Conservation (phyloP, 2,797 vertebrate genomes). For the Falco rusticolus region DNA sequence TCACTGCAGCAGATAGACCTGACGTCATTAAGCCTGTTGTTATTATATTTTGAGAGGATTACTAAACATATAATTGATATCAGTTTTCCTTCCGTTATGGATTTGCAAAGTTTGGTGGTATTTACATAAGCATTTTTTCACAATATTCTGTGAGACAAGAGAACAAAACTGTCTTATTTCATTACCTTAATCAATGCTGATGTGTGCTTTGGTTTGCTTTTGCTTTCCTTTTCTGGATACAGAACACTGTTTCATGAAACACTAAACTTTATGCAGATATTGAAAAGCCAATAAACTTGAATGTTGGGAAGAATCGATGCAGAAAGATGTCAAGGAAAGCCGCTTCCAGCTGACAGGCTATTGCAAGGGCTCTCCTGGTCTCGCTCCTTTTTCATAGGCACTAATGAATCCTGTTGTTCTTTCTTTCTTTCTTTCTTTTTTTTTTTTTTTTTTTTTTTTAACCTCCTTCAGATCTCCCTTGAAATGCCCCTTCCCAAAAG, state of each 20-base stretch:
- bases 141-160: neutral
- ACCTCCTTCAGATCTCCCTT: neutral
- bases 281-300: neutral
- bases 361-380: neutral
- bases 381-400: neutral
- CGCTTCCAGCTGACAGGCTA: neutral
- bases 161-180: neutral
- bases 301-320: neutral
- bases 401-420: neutral
- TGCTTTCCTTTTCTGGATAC: neutral
- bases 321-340: neutral
- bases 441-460: neutral
- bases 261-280: constrained; percentile 8
- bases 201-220: neutral
- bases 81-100: neutral
- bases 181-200: neutral
- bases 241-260: neutral
- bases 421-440: neutral
- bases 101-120: neutral
- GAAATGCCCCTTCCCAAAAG: neutral
- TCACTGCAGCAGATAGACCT: constrained; percentile 19
- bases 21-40: constrained; percentile 36
- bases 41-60: constrained; percentile 52
- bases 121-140: neutral
- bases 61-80: constrained; percentile 34